Evolutionary conservation across 2,888 invertebrate species (phyloP).

Genomic region (Mesoligia furuncula): DNA sequence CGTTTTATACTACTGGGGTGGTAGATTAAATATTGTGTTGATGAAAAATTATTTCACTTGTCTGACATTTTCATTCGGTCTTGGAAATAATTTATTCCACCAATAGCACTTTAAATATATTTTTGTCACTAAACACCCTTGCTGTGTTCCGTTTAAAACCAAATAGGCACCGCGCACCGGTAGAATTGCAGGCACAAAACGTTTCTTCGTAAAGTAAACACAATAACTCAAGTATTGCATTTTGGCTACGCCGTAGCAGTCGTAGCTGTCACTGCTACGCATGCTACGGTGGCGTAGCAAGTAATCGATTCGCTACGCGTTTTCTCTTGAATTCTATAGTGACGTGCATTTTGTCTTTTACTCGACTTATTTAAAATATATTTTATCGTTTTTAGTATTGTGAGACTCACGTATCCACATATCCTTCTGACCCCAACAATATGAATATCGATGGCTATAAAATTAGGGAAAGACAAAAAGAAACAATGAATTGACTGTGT

Average conservation of each 20-base stretch:
- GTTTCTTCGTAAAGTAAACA: not conserved
- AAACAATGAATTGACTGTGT: not conserved
- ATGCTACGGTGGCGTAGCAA: constrained; percentile 45
- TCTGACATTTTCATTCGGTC: not conserved
- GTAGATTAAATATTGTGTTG: not conserved
- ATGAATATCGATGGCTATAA: not conserved
- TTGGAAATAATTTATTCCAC: not conserved
- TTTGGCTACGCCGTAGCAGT: constrained; percentile 48
- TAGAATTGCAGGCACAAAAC: not conserved
- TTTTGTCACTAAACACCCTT: not conserved
- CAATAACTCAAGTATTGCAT: constrained; percentile 43
- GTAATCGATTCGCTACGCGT: constrained; percentile 37
- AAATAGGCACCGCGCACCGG: not conserved
- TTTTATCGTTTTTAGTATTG: too few species aligned
- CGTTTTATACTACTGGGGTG: not conserved
- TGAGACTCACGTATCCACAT: too few species aligned
- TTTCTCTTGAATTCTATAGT: constrained; percentile 6
- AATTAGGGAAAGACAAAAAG: not conserved
- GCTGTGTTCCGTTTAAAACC: not conserved
- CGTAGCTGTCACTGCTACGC: constrained; percentile 44
- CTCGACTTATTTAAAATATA: too few species aligned
- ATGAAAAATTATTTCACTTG: not conserved
- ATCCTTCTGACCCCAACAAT: not conserved
- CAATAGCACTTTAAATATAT: not conserved
- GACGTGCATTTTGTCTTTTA: not conserved